Conservation (phyloP, 2,888 invertebrate species). For the Trissolcus brochymenae region DNA sequence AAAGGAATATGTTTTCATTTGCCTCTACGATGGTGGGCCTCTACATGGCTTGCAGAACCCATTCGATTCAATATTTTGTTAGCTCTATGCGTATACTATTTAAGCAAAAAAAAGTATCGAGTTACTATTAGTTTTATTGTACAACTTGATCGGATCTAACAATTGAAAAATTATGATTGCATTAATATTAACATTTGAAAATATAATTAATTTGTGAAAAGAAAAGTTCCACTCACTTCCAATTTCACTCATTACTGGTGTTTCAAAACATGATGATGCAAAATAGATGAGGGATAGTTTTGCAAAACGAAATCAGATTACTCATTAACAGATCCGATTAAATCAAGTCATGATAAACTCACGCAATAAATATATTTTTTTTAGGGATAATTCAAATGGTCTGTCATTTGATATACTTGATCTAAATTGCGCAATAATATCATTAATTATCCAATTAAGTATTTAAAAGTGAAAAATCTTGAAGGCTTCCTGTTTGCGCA, state of each 20-base stretch:
- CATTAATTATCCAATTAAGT: constrained; percentile 4
- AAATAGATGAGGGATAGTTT: too few relatives aligned
- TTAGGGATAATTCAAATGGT: constrained; percentile 1
- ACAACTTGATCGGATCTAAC: constrained; percentile 14
- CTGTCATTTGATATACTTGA: background rate
- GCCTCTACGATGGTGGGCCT: constrained; percentile 31
- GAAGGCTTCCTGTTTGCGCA: constrained; percentile 4
- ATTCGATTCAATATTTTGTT: constrained; percentile 47
- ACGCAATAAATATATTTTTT: constrained; percentile 7
- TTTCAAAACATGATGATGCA: too few relatives aligned
- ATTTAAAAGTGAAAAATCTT: background rate
- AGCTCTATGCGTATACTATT: constrained; percentile 51
- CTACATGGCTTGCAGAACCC: constrained; percentile 52
- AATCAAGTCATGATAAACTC: background rate
- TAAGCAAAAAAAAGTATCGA: constrained; percentile 54
- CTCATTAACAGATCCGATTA: too few relatives aligned
- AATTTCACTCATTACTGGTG: too few relatives aligned
- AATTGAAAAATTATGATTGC: constrained; percentile 3
- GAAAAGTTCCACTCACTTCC: too few relatives aligned
- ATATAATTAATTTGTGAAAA: too few relatives aligned
- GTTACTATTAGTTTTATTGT: constrained; percentile 53
- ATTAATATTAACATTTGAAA: background rate
- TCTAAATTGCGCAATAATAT: background rate
- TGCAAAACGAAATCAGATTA: too few relatives aligned
- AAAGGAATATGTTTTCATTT: constrained; percentile 57